A percentile compares a stretch with the other conserved stretches of the same genome.
phyloP scores from a whole-genome alignment of 2,888 invertebrate genomes.

The Agrilus mali region DNA sequence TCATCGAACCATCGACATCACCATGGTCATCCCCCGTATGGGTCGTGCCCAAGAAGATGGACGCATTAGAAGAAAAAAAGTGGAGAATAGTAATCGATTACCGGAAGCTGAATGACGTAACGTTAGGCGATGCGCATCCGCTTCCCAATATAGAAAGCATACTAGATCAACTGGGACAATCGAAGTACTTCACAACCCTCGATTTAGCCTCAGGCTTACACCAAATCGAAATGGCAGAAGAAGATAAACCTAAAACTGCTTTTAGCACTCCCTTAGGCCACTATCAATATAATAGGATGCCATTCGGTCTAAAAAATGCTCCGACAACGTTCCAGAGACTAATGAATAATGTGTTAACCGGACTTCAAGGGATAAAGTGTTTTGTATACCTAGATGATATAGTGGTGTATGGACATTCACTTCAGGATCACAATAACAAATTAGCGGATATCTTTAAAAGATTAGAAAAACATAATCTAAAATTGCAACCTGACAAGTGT shows the following conservation, averaged over 20 bases:
- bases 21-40: slow-evolving; percentile 14
- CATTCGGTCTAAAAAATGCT: slow-evolving; percentile 26
- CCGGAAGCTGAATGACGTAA: slow-evolving; percentile 23
- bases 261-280: slow-evolving; percentile 21
- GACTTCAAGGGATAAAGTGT: slow-evolving; percentile 1
- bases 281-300: slow-evolving; percentile 22
- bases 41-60: background rate
- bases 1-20: slow-evolving; percentile 16
- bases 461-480: background rate
- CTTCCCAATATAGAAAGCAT: slow-evolving; percentile 22
- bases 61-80: slow-evolving; percentile 13
- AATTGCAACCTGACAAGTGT: background rate
- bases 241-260: slow-evolving; percentile 20
- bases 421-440: background rate
- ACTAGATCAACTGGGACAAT: slow-evolving; percentile 20
- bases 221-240: slow-evolving; percentile 20
- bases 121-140: slow-evolving; percentile 20
- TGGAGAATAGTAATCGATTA: slow-evolving; percentile 26
- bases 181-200: slow-evolving; percentile 20
- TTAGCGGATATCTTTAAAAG: too few relatives aligned
- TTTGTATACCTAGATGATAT: too few relatives aligned
- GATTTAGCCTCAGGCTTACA: slow-evolving; percentile 23
- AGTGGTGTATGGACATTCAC: too few relatives aligned
- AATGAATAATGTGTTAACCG: slow-evolving; percentile 20
- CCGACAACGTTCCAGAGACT: slow-evolving; percentile 28